These are phyloP conservation scores for Stramonita haemastoma DNA, from an alignment of 2,888 invertebrate species.

Conservation along the genomic window DNA sequence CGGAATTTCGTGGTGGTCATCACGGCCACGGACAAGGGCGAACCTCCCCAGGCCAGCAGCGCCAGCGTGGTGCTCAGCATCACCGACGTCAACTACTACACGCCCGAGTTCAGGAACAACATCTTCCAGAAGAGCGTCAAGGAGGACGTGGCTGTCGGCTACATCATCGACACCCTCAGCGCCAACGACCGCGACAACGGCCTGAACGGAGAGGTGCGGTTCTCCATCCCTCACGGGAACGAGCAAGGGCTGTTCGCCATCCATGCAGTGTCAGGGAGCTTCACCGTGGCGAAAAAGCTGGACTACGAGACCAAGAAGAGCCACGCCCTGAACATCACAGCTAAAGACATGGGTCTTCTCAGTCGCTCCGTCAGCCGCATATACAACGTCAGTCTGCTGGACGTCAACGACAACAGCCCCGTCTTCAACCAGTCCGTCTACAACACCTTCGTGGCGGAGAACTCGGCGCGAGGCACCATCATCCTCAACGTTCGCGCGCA, in stretches of 20 bases:
- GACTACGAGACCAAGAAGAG: conserved; percentile 92
- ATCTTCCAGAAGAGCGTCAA: conserved; percentile 94
- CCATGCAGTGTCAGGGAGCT: conserved; percentile 86
- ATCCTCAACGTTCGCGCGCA: conserved; percentile 83
- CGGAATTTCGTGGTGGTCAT: conserved; percentile 84
- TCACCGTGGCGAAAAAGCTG: conserved; percentile 87
- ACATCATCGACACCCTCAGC: conserved; percentile 87
- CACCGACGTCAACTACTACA: conserved; percentile 89
- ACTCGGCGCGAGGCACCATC: conserved; percentile 86
- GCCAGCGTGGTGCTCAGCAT: conserved; percentile 80
- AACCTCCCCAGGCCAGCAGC: conserved; percentile 90
- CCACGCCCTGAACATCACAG: conserved; percentile 91
- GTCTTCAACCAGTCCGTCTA: conserved; percentile 88
- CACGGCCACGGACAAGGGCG: conserved; percentile 90
- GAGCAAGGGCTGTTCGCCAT: conserved; percentile 88
- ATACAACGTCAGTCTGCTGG: conserved; percentile 90
- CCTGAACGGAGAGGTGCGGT: conserved; percentile 92
- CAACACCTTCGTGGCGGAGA: conserved; percentile 89
- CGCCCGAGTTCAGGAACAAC: conserved; percentile 87
- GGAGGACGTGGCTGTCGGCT: conserved; percentile 92
- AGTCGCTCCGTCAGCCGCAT: conserved; percentile 87
- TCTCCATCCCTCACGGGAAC: conserved; percentile 83
- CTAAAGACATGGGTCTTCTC: conserved; percentile 90
- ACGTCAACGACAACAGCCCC: conserved; percentile 93
- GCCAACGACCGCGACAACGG: conserved; percentile 92